These are phyloP conservation scores for Neoseiulus cucumeris DNA, from an alignment of 1,140 invertebrate genomes.

Conservation along the genomic window DNA sequence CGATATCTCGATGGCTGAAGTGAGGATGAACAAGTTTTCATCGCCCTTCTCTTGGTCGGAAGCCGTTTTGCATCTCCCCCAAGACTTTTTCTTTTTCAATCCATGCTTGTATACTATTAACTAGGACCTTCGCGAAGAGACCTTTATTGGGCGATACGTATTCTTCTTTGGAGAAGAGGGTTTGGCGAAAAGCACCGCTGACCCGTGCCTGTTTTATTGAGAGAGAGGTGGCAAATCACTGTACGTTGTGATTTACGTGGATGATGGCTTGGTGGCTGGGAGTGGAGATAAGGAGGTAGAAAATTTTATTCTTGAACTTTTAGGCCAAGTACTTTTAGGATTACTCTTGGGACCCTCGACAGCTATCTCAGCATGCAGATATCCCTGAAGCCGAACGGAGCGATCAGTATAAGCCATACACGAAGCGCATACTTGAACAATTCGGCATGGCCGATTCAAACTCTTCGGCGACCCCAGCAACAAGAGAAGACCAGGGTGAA, in stretches of 20 bases:
- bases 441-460: conserved; percentile 16
- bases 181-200: too few species aligned
- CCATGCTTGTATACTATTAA: too few species aligned
- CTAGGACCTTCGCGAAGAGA: too few species aligned
- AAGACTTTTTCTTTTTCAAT: too few species aligned
- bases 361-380: conserved; percentile 14
- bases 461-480: conserved; percentile 13
- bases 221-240: background rate
- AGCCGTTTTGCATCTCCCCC: too few species aligned
- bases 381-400: background rate
- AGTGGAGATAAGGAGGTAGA: background rate
- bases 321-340: conserved; percentile 12
- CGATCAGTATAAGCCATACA: conserved; percentile 13
- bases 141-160: too few species aligned
- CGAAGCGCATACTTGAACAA: conserved; percentile 14
- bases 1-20: too few species aligned
- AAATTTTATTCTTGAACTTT: conserved; percentile 1
- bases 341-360: background rate
- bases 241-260: conserved; percentile 12
- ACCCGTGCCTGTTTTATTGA: too few species aligned
- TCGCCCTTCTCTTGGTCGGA: too few species aligned
- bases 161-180: too few species aligned
- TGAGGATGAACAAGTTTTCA: too few species aligned
- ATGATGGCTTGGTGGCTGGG: conserved; percentile 14
- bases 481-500: background rate